These are phyloP conservation scores for Acanthosepion lycidas DNA, from an alignment of 2,888 invertebrate species.

Conservation along the genomic window DNA sequence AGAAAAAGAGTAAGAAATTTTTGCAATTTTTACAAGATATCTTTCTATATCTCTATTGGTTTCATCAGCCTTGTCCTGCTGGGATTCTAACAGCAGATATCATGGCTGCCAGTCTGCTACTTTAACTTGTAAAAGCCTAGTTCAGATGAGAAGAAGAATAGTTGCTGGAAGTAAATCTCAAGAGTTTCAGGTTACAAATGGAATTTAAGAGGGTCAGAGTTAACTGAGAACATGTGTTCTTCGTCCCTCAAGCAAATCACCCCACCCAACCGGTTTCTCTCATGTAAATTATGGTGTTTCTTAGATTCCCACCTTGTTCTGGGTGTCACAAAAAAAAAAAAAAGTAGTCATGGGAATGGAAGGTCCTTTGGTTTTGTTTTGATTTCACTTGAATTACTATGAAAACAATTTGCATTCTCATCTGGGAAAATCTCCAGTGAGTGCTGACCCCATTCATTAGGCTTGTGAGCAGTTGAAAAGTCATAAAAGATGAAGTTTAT, in stretches of 20 bases:
- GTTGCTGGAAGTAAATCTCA: not conserved
- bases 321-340: not conserved
- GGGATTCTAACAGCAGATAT: not conserved
- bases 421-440: not conserved
- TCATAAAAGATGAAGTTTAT: not conserved
- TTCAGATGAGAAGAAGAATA: not conserved
- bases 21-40: no score
- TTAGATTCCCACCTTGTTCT: not conserved
- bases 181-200: slow-evolving; percentile 5
- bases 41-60: not conserved
- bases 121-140: not conserved
- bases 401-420: slow-evolving; percentile 24
- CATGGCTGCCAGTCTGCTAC: not conserved
- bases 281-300: not conserved
- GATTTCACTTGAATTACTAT: not conserved
- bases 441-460: not conserved
- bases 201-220: slow-evolving; percentile 33
- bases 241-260: not conserved
- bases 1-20: no score
- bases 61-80: not conserved
- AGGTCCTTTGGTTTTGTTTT: slow-evolving; percentile 33
- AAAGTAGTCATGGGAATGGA: not conserved
- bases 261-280: not conserved
- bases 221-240: slow-evolving; percentile 33
- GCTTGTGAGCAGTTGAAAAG: not conserved